phyloP scores from a whole-genome alignment of 2,797 vertebrate genomes.

The Silurus aristotelis region DNA sequence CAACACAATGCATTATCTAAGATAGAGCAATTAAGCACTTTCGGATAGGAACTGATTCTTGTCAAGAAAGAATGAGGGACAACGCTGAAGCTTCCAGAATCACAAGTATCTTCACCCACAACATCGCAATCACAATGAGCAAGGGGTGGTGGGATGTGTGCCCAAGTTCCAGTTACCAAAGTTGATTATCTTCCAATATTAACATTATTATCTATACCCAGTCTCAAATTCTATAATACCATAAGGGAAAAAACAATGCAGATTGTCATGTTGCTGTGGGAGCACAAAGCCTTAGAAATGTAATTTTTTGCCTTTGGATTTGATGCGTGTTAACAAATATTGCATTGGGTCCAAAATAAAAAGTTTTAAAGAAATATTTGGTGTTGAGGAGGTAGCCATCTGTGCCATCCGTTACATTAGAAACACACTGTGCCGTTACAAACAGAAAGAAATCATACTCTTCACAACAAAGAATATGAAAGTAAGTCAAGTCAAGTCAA shows the following conservation, averaged over 20 bases:
- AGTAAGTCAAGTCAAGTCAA: background rate
- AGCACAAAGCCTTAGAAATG: background rate
- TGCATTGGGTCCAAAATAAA: background rate
- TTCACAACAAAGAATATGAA: background rate
- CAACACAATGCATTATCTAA: constrained; percentile 33
- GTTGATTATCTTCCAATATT: background rate
- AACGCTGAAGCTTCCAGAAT: constrained; percentile 20
- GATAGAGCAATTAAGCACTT: constrained; percentile 43
- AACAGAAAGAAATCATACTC: background rate
- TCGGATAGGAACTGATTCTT: constrained; percentile 17
- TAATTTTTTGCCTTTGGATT: background rate
- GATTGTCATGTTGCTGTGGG: background rate
- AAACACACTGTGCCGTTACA: background rate
- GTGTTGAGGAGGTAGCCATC: background rate
- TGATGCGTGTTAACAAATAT: background rate
- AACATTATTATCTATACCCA: background rate
- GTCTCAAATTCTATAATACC: too few species aligned
- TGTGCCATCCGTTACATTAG: too few species aligned
- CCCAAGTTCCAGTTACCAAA: background rate
- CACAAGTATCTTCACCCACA: background rate
- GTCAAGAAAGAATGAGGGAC: constrained; percentile 3
- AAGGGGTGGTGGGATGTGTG: background rate
- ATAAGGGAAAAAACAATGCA: background rate
- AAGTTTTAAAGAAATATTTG: background rate
- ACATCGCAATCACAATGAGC: background rate